Conservation (phyloP, 2,113 vertebrate species). For the Atlantisia rogersi region DNA sequence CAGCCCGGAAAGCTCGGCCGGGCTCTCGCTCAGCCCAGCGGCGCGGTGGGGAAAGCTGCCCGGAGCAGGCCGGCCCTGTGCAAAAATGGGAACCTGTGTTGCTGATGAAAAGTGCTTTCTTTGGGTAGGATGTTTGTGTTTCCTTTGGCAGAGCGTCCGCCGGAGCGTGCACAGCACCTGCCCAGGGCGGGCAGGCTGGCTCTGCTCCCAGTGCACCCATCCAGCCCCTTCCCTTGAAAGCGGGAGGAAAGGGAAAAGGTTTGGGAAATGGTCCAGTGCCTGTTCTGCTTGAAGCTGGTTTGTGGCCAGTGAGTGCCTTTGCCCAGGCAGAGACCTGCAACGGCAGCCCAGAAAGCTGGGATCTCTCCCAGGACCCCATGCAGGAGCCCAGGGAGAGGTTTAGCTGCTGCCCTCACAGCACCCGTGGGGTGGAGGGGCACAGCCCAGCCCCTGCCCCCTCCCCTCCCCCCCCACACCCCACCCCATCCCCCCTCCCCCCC, state of each 20-base stretch:
- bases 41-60: background rate
- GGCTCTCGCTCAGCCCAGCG: background rate
- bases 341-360: rapidly evolving
- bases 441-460: background rate
- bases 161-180: conserved; percentile 34
- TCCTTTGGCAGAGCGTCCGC: background rate
- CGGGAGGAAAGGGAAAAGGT: background rate
- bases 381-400: background rate
- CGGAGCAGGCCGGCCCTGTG: conserved; percentile 2
- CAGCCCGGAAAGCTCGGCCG: background rate
- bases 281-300: background rate
- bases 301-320: background rate
- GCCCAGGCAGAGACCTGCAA: background rate
- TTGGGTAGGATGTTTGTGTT: conserved; percentile 60
- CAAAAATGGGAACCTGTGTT: conserved; percentile 50
- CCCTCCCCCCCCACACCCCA: background rate
- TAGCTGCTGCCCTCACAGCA: background rate
- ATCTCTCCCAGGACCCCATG: background rate
- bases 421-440: background rate
- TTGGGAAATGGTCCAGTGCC: background rate
- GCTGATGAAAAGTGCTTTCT: conserved; percentile 63
- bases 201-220: background rate
- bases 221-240: background rate
- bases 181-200: background rate
- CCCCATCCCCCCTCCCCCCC: too few relatives aligned